These are phyloP conservation scores for Tenualosa thibaudeaui DNA, from an alignment of 2,797 vertebrate species.

Conservation along the genomic window DNA sequence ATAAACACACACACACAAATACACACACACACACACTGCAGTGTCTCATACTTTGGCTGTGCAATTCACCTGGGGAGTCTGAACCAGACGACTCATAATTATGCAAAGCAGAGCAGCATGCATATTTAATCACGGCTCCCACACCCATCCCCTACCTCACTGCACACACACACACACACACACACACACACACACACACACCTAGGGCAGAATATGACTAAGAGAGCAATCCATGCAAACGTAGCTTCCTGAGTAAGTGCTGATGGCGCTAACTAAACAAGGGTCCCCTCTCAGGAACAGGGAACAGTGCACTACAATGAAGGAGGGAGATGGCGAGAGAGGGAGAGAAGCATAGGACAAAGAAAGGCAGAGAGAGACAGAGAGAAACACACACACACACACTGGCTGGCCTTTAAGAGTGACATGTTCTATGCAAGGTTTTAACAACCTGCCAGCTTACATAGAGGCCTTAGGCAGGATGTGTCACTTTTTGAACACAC, in stretches of 20 bases:
- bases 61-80: slow-evolving; percentile 37
- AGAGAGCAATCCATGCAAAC: slow-evolving; percentile 11
- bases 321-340: slow-evolving; percentile 29
- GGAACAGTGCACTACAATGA: neutral
- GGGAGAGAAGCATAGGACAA: slow-evolving; percentile 22
- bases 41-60: slow-evolving; percentile 13
- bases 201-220: slow-evolving; percentile 11
- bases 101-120: slow-evolving; percentile 44
- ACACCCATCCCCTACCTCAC: slow-evolving; percentile 33
- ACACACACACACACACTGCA: slow-evolving; percentile 14
- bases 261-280: slow-evolving; percentile 4
- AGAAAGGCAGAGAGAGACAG: slow-evolving; percentile 27
- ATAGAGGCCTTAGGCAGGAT: neutral
- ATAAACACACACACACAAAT: slow-evolving; percentile 32
- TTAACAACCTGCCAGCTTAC: neutral
- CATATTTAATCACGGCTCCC: slow-evolving; percentile 46
- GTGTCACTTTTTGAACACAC: neutral
- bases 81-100: slow-evolving; percentile 45
- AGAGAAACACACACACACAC: slow-evolving; percentile 30
- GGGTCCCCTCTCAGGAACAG: neutral
- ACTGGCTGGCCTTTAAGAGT: neutral
- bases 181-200: slow-evolving; percentile 13
- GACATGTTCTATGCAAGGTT: neutral
- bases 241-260: slow-evolving; percentile 2
- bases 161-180: slow-evolving; percentile 16